Percentiles rank a stretch among this genome's conserved stretches.
phyloP scores from a whole-genome alignment of 2,113 vertebrate species.

The Ovibos moschatus region DNA sequence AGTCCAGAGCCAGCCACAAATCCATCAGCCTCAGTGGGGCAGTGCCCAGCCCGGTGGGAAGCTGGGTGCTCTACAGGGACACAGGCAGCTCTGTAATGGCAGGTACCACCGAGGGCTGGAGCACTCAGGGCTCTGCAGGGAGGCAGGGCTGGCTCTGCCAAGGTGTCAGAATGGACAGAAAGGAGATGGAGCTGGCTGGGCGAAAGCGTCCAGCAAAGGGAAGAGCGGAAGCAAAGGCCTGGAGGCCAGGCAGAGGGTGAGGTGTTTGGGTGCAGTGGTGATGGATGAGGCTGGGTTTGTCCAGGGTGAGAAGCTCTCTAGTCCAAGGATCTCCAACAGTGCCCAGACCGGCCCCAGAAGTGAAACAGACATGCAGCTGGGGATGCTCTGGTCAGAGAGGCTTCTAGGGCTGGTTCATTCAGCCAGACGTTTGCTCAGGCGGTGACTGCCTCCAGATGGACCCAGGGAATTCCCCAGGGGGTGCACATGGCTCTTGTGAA shows the following conservation, averaged over 20 bases:
- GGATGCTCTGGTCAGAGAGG: background rate
- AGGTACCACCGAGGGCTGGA: background rate
- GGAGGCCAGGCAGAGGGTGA: background rate
- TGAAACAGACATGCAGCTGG: background rate
- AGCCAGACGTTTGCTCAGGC: background rate
- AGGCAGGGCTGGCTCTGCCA: background rate
- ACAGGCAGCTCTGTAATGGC: accelerated
- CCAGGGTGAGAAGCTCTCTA: background rate
- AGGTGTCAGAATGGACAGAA: background rate
- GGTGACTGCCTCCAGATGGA: background rate
- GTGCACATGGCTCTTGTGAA: background rate
- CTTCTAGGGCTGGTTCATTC: background rate
- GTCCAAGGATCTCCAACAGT: too few relatives aligned
- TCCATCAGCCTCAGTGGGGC: background rate
- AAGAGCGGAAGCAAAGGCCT: background rate
- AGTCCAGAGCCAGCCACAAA: background rate
- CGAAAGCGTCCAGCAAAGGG: background rate
- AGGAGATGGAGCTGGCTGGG: background rate
- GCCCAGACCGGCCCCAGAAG: background rate
- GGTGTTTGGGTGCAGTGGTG: too few relatives aligned
- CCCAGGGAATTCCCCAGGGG: background rate
- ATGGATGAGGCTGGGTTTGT: background rate
- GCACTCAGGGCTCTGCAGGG: background rate
- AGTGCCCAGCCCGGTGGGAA: background rate
- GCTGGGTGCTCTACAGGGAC: background rate